A percentile compares a stretch with the other conserved stretches of the same genome.
Evolutionary conservation across 2,797 vertebrate species (phyloP).

Genomic region (Rhynchonycteris naso): DNA sequence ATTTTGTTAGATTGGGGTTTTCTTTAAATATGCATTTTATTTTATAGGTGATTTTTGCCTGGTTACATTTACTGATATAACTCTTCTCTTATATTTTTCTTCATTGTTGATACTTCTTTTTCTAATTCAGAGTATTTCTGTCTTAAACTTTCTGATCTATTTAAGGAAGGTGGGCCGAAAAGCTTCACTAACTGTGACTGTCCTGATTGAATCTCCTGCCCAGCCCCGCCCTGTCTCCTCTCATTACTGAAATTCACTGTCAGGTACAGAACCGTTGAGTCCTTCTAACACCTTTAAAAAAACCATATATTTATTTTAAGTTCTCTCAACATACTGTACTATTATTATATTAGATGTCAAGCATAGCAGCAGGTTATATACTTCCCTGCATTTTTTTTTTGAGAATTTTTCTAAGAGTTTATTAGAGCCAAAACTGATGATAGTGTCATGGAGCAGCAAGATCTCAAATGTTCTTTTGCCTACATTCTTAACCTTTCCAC

Average conservation of each 20-base stretch:
- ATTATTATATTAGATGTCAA: neutral
- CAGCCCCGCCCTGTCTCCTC: neutral
- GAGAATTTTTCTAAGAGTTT: neutral
- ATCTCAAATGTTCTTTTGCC: neutral
- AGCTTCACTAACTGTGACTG: neutral
- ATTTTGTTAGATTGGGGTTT: slow-evolving; percentile 34
- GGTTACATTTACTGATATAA: neutral
- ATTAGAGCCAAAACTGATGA: neutral
- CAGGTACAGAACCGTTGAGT: neutral
- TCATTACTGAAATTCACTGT: neutral
- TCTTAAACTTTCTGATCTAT: neutral
- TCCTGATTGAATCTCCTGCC: neutral
- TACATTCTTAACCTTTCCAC: neutral
- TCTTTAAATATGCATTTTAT: neutral
- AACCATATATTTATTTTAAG: neutral
- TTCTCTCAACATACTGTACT: neutral
- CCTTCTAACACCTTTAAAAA: neutral
- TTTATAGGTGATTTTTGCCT: neutral
- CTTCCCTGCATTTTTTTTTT: neutral
- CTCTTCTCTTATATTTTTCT: neutral
- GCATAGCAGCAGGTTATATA: neutral
- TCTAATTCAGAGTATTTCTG: neutral
- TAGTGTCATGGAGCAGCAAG: neutral
- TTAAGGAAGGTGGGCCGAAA: neutral
- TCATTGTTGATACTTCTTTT: neutral